Base-by-base conservation (phyloP, 2,113 vertebrate genomes). In the Gambusia affinis region DNA sequence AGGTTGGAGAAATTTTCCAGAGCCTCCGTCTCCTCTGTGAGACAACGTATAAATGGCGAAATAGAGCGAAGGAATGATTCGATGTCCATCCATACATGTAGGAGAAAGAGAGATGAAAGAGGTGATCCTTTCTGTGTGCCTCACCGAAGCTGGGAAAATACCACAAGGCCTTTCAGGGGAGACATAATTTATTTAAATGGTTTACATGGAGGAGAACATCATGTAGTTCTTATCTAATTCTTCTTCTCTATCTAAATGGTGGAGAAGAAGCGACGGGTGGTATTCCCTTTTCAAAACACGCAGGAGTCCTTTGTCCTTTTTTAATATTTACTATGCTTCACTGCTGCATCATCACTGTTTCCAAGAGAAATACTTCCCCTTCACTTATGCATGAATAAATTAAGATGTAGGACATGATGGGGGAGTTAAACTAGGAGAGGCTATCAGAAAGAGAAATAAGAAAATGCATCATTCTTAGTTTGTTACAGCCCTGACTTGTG, bases 131-230 rank as follows among this genome's bases (percentile, higher is more conserved):
- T 63, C 60, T 76, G 19, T 35, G 54, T 64, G 67, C 33, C 37
- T 42, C 35, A 39, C 67, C 54, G 42, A 75, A 70, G 70, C 70
- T 54, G 70, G 77, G 76, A 67, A 66, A 80, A 79, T 22, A 75
- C 60, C 73, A 17, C 51, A 1, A 14, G 77, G 79, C 79, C 77
- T 89, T 90, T 89, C 82, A 88, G 78, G 73, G 60, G 33, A 77
- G 63, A 69, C 74, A 88, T 91, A 66, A 88, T 88, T 90, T 89
- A 92, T 92, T 92, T 78, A 90, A 80, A 82, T 30, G 12, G 75
- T 85, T 81, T 87, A 85, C 87, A 78, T 70, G 70, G 73, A 79
- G 80, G 82, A 90, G 79, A 72, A 75, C 54, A 57, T n/a, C 27
- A 30, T 28, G 65, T 44, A 24, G n/a, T 14, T 29, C 12, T 27